These are phyloP conservation scores for Spodoptera littoralis DNA, from an alignment of 2,888 invertebrate genomes.

Conservation along the genomic window DNA sequence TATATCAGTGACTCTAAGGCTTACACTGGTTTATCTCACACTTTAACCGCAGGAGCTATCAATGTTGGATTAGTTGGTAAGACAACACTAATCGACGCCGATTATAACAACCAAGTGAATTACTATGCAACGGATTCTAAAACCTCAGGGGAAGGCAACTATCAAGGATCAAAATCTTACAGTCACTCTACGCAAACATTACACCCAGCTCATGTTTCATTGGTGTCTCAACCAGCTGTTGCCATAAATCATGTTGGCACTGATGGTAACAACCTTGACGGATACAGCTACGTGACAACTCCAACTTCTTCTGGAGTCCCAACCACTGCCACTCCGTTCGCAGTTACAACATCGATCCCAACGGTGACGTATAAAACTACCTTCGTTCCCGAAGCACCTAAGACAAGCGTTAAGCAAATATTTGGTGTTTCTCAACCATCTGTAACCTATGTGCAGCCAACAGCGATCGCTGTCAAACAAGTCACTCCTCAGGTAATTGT, in stretches of 20 bases:
- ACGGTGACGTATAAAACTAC: conserved; percentile 76
- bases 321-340: conserved; percentile 81
- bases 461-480: conserved; percentile 71
- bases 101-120: conserved; percentile 69
- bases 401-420: conserved; percentile 80
- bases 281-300: conserved; percentile 77
- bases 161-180: conserved; percentile 56
- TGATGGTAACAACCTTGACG: conserved; percentile 74
- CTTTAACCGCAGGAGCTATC: conserved; percentile 82
- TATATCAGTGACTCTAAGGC: conserved; percentile 75
- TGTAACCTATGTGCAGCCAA: conserved; percentile 81
- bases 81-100: conserved; percentile 80
- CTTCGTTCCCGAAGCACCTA: conserved; percentile 78
- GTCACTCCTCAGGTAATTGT: conserved; percentile 71
- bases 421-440: conserved; percentile 82
- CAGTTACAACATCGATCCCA: conserved; percentile 78
- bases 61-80: conserved; percentile 86
- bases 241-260: conserved; percentile 80
- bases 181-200: conserved; percentile 62
- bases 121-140: conserved; percentile 61
- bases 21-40: conserved; percentile 78
- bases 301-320: conserved; percentile 83
- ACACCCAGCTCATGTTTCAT: conserved; percentile 71
- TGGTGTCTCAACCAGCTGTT: conserved; percentile 77
- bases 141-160: conserved; percentile 35